phyloP scores from a whole-genome alignment of 2,888 invertebrate species.

The Lithophane socia region DNA sequence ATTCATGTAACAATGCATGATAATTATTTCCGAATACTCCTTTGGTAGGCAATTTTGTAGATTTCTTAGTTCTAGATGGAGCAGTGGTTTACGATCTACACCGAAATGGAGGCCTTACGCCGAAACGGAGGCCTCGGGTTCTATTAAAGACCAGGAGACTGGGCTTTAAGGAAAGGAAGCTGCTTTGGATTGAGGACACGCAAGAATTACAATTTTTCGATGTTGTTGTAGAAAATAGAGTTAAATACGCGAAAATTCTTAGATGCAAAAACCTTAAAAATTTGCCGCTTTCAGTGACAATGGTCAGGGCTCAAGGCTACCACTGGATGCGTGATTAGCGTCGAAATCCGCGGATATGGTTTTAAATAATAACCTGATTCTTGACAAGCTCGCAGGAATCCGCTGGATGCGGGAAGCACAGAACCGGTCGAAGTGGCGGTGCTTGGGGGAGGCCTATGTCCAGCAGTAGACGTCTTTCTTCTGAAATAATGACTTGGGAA shows the following conservation, averaged over 20 bases:
- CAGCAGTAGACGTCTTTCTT: too few relatives aligned
- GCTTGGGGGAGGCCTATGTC: too few relatives aligned
- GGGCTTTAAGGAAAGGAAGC: background rate
- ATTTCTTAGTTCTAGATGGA: conserved; percentile 30
- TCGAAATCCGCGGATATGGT: background rate
- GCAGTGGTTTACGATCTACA: background rate
- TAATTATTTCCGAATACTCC: background rate
- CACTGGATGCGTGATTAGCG: background rate
- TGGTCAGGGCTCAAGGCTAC: background rate
- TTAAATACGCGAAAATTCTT: background rate
- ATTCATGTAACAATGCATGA: conserved; percentile 5
- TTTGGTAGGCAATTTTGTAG: conserved; percentile 16
- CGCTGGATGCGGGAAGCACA: too few relatives aligned
- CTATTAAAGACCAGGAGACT: background rate
- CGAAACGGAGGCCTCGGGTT: background rate
- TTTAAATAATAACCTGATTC: background rate
- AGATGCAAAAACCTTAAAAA: background rate
- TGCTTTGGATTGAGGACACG: background rate
- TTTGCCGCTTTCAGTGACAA: background rate
- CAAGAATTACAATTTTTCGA: conserved; percentile 4
- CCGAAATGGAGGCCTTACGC: conserved; percentile 6
- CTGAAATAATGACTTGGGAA: too few relatives aligned
- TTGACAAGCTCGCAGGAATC: too few relatives aligned
- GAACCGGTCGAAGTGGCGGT: too few relatives aligned
- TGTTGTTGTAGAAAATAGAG: background rate